Conservation (phyloP, 2,797 vertebrate genomes). For the Dipus sagitta region DNA sequence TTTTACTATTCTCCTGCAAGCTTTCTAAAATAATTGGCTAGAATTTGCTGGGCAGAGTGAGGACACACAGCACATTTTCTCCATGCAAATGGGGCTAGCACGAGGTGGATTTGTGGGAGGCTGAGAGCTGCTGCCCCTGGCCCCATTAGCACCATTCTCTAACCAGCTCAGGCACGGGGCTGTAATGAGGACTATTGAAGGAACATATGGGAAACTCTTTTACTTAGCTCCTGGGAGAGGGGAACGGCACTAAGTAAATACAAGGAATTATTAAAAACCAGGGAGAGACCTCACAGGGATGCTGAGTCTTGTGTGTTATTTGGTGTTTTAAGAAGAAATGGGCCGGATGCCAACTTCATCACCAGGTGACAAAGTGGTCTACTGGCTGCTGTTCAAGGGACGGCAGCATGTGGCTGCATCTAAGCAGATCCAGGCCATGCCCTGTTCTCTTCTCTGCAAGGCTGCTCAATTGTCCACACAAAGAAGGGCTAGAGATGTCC, state of each 20-base stretch:
- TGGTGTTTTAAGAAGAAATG: constrained; percentile 72
- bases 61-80: neutral
- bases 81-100: neutral
- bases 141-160: constrained; percentile 54
- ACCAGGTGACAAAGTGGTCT: constrained; percentile 73
- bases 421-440: neutral
- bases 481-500: neutral
- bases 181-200: constrained; percentile 64
- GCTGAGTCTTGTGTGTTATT: constrained; percentile 52
- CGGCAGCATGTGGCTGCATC: neutral
- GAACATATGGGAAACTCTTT: constrained; percentile 73
- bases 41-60: neutral
- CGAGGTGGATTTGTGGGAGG: neutral
- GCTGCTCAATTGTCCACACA: neutral
- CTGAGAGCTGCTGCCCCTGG: constrained; percentile 61
- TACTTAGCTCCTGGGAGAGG: constrained; percentile 68
- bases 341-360: constrained; percentile 66
- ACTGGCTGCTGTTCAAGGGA: constrained; percentile 61
- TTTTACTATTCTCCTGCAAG: neutral
- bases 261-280: constrained; percentile 78
- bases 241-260: constrained; percentile 74
- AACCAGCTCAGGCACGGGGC: constrained; percentile 51
- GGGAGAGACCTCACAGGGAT: constrained; percentile 64
- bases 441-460: neutral
- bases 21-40: constrained; percentile 26